Percentiles rank a stretch among this genome's conserved stretches.
Evolutionary conservation across 2,797 vertebrate species (phyloP).

Genomic region (Jordanella pulchra): DNA sequence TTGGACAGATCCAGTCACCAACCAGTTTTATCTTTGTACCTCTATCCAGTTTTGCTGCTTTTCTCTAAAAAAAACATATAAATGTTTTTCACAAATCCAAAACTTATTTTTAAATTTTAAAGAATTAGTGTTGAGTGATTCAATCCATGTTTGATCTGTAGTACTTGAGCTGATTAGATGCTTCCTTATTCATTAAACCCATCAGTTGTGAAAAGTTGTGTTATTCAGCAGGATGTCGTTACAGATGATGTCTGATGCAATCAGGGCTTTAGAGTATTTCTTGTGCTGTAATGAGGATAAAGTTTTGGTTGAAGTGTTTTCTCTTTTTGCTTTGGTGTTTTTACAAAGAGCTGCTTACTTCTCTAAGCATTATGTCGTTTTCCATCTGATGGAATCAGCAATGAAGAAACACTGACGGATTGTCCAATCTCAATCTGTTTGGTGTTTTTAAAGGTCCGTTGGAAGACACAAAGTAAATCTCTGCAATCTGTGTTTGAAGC

Average conservation of each 20-base stretch:
- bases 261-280: background rate
- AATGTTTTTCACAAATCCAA: background rate
- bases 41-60: background rate
- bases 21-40: background rate
- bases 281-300: background rate
- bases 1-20: background rate
- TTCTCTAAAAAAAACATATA: background rate
- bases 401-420: too few relatives aligned
- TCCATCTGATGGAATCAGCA: background rate
- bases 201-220: background rate
- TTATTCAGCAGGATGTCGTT: slow-evolving; percentile 5
- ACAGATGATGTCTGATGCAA: background rate
- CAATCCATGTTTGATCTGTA: too few relatives aligned
- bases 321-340: too few relatives aligned
- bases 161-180: background rate
- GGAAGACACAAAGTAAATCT: background rate
- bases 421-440: background rate
- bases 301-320: background rate
- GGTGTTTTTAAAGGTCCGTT: background rate
- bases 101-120: background rate
- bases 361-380: background rate
- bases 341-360: background rate
- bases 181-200: background rate
- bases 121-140: too few relatives aligned
- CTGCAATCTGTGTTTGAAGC: slow-evolving; percentile 31